Conservation (phyloP, 2,113 vertebrate genomes). For the Oncorhynchus gorbuscha region DNA sequence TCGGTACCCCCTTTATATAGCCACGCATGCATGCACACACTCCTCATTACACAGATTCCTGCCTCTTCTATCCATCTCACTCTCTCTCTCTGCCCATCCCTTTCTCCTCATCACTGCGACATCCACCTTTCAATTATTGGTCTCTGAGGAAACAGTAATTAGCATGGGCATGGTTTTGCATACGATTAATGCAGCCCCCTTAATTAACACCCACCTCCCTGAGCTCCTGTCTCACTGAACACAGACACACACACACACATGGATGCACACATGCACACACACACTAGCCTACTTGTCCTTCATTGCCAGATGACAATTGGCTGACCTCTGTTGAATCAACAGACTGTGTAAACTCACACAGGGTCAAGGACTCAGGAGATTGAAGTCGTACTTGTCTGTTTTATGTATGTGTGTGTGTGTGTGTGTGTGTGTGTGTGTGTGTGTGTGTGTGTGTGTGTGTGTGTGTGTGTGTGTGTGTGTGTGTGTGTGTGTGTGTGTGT, state of each 20-base stretch:
- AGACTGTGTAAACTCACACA: not conserved
- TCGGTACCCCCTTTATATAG: no score
- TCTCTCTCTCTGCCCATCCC: not conserved
- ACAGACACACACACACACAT: not conserved
- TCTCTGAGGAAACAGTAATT: conserved; percentile 72
- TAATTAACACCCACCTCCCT: conserved; percentile 69
- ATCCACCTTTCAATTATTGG: conserved; percentile 69
- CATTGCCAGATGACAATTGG: no score
- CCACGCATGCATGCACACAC: conserved; percentile 17
- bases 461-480: no score
- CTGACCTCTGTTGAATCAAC: not conserved
- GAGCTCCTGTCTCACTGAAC: conserved; percentile 61
- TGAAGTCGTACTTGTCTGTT: not conserved
- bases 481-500: no score
- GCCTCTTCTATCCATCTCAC: conserved; percentile 4
- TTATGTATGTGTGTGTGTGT: no score
- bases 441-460: no score
- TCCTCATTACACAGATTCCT: conserved; percentile 16
- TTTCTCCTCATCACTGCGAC: conserved; percentile 52
- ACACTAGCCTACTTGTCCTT: not conserved
- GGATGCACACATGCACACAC: no score
- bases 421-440: no score
- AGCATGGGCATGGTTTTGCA: conserved; percentile 71
- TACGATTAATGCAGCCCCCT: conserved; percentile 64
- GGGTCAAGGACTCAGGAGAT: conserved; percentile 3